These are phyloP conservation scores for Nomada lathburiana DNA, from an alignment of 2,888 invertebrate genomes.

Conservation along the genomic window DNA sequence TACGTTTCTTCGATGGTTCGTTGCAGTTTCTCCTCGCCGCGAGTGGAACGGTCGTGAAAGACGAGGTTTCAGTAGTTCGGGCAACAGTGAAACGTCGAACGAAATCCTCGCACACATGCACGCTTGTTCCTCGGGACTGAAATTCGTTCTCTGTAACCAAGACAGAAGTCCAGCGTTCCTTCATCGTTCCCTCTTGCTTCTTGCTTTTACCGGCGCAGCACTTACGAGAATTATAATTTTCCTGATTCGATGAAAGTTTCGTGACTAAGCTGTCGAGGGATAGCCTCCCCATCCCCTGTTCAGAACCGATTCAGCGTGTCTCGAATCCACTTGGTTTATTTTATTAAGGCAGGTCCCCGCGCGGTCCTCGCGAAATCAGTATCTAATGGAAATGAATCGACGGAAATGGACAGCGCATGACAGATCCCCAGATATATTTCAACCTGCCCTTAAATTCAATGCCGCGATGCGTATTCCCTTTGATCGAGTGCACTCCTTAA, in stretches of 20 bases:
- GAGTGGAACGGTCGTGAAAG: slow-evolving; percentile 6
- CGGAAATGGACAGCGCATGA: slow-evolving; percentile 38
- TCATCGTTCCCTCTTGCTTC: slow-evolving; percentile 1
- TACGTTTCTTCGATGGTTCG: background rate
- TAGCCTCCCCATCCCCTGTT: slow-evolving; percentile 4
- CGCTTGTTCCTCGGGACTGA: slow-evolving; percentile 4
- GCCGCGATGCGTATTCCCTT: background rate
- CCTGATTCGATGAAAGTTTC: slow-evolving; percentile 69
- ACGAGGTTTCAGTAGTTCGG: slow-evolving; percentile 6
- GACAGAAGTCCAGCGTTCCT: background rate
- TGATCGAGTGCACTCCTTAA: slow-evolving; percentile 29
- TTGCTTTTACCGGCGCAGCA: slow-evolving; percentile 42
- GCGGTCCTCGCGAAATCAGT: slow-evolving; percentile 45
- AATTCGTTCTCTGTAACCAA: slow-evolving; percentile 10
- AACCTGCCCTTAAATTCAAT: slow-evolving; percentile 9
- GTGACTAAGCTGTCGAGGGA: slow-evolving; percentile 52
- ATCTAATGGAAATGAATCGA: slow-evolving; percentile 65
- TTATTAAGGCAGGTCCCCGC: slow-evolving; percentile 58
- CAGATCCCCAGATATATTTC: slow-evolving; percentile 25
- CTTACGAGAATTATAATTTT: slow-evolving; percentile 73
- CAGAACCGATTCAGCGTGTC: slow-evolving; percentile 40
- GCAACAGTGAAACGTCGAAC: slow-evolving; percentile 22
- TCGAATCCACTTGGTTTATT: slow-evolving; percentile 62
- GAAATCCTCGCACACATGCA: slow-evolving; percentile 1
- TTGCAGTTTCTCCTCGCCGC: slow-evolving; percentile 10